phyloP scores from a whole-genome alignment of 1,140 invertebrate genomes.

The Copidosoma floridanum region DNA sequence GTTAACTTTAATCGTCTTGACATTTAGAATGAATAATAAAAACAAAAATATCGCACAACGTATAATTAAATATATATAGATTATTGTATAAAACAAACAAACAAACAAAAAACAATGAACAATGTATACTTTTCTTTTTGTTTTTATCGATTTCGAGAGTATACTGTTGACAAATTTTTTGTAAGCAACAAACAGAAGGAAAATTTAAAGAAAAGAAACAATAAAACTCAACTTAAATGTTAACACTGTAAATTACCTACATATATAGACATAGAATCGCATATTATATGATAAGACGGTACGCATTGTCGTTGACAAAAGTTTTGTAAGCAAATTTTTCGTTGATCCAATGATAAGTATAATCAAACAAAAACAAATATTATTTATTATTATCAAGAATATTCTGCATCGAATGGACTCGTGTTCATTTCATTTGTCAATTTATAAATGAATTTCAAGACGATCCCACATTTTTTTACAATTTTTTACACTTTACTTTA shows the following conservation, averaged over 20 bases:
- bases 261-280: no score
- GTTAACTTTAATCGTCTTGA: conserved; percentile 5
- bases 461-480: conserved; percentile 15
- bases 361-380: conserved; percentile 3
- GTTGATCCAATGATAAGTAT: conserved; percentile 2
- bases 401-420: conserved; percentile 7
- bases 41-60: no score
- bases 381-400: conserved; percentile 16
- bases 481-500: conserved; percentile 19
- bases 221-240: neutral
- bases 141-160: neutral
- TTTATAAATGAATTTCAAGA: conserved; percentile 8
- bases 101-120: no score
- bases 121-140: no score
- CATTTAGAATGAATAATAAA: neutral
- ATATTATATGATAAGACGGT: neutral
- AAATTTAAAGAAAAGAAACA: no score
- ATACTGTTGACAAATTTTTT: neutral
- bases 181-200: no score
- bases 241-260: conserved; percentile 15
- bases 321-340: conserved; percentile 13
- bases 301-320: neutral
- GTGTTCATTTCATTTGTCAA: conserved; percentile 3
- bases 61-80: no score
- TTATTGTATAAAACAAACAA: no score